Conservation (phyloP, 2,888 invertebrate genomes). For the Melikaiella ostensackeni region DNA sequence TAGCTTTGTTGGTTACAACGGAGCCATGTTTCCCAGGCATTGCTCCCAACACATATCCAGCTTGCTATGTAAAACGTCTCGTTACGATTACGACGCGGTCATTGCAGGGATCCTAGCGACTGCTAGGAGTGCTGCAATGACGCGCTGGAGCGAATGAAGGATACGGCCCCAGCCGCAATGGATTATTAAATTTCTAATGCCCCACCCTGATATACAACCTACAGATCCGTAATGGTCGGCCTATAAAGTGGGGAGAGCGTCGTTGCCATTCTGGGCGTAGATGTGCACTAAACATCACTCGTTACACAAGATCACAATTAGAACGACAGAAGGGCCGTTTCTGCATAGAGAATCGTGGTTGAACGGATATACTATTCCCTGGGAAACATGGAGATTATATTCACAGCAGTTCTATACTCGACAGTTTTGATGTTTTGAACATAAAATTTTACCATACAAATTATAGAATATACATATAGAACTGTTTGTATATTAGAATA, state of each 20-base stretch:
- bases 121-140: constrained; percentile 40
- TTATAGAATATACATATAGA: too few relatives aligned
- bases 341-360: not conserved
- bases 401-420: not conserved
- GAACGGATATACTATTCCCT: not conserved
- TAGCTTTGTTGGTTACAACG: constrained; percentile 3
- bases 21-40: constrained; percentile 9
- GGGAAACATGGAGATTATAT: not conserved
- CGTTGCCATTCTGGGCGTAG: constrained; percentile 42
- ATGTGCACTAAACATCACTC: constrained; percentile 49
- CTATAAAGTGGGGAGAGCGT: constrained; percentile 53
- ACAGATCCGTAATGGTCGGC: constrained; percentile 56
- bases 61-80: constrained; percentile 68
- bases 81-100: constrained; percentile 71
- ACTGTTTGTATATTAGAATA: not conserved
- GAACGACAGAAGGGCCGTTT: not conserved
- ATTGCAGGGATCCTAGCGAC: constrained; percentile 56
- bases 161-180: constrained; percentile 59
- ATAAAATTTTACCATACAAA: too few relatives aligned
- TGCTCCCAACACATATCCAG: constrained; percentile 39
- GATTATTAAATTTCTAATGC: constrained; percentile 69
- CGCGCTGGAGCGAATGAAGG: constrained; percentile 54
- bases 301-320: constrained; percentile 28
- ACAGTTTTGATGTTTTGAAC: too few relatives aligned
- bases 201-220: constrained; percentile 55